Evolutionary conservation across 2,888 invertebrate genomes (phyloP), one percentile per base, ranked within the genome.

Genomic region (Copidosoma aretas): DNA sequence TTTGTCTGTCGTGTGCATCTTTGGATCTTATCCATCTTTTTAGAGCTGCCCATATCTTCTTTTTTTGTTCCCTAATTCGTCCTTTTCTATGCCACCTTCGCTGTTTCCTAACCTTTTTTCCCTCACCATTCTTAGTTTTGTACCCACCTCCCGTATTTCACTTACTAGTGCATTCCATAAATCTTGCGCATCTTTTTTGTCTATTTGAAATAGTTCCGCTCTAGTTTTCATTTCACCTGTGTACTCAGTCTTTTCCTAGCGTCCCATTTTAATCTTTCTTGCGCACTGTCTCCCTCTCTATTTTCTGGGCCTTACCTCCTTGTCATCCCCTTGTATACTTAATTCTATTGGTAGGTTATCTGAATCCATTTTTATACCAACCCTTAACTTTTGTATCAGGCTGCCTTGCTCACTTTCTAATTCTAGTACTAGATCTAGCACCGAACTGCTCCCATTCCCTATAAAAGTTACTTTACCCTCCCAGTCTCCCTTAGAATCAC

Each of bases 381-480:
- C 24, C n/a, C 24, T 60, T 24, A 60, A 1, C 24, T 60, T 8
- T 15, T 49, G 15, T 1, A 49, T 24, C 21, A 49, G 10, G 24
- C 24, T 46, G 4, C 60, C 60, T 60, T 32, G 32, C 8, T 32
- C 8, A 32, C 32, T 32, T 32, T 32, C 32, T 5, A 32, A 5
- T 8, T 32, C 60, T 24, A 60, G 14, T 10, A 60, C 25, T n/a
- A 49, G 12, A 49, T 60, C 49, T 10, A 46, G 46, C 1, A 60
- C 60, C 24, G 60, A 60, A n/a, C 49, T 5, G 8, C 32, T 24
- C 49, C n/a, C 60, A 1, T 24, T 49, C 17, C 60, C 60, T 17
- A 46, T 17, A 49, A 22, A 60, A 46, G 25, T 60, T 32, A 32
- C 32, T 32, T 56, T 15, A 1, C 25, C 54, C 5, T 56, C 15